These are phyloP conservation scores for Chelonia mydas DNA, from an alignment of 2,797 vertebrate genomes.

Conservation along the genomic window DNA sequence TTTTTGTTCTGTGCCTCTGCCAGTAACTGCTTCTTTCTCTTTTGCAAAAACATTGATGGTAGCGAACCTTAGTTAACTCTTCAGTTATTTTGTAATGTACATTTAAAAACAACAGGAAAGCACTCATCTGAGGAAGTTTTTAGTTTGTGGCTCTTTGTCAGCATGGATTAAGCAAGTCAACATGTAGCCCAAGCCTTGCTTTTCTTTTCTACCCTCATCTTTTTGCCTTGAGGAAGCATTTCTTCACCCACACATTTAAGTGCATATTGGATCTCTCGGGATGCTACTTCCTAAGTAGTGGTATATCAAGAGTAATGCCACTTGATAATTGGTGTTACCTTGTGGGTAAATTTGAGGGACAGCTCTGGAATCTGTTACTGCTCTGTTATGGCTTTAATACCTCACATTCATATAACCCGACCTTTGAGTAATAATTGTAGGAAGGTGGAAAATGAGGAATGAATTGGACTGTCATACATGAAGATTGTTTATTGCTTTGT, in stretches of 20 bases:
- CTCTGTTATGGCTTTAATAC: background rate
- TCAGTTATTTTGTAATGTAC: background rate
- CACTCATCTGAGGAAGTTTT: background rate
- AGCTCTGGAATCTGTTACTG: background rate
- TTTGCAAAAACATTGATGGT: background rate
- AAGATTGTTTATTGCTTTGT: background rate
- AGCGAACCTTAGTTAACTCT: rapidly evolving
- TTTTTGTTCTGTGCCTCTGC: background rate
- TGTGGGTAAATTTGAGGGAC: background rate
- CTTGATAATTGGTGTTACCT: background rate
- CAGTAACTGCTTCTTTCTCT: background rate
- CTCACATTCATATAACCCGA: background rate
- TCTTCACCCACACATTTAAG: background rate
- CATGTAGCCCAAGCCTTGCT: background rate
- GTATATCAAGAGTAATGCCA: background rate
- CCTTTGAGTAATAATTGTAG: background rate
- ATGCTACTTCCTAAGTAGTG: background rate
- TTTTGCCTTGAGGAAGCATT: background rate
- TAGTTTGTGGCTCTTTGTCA: background rate
- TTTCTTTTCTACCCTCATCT: background rate
- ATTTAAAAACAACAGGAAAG: background rate
- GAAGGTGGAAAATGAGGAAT: background rate
- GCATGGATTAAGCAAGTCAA: background rate
- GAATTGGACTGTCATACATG: background rate
- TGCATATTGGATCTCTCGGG: background rate